phyloP scores from a whole-genome alignment of 2,888 invertebrate genomes.

The Dicycla oo region DNA sequence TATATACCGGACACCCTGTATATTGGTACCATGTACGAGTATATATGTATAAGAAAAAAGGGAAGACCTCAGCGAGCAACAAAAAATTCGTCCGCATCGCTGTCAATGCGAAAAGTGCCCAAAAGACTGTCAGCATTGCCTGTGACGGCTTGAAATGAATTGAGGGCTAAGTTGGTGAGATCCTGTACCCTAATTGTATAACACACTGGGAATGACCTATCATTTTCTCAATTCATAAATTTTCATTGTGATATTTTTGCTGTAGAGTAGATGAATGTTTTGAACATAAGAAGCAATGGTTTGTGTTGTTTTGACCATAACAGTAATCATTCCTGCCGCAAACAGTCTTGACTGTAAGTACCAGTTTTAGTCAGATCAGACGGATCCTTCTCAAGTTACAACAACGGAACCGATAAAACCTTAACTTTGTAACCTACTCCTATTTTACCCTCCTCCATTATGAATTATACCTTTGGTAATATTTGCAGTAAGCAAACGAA shows the following conservation, averaged over 20 bases:
- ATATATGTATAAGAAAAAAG: too few relatives aligned
- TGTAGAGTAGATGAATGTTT: background rate
- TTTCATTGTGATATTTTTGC: background rate
- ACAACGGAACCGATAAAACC: background rate
- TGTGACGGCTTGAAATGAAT: too few relatives aligned
- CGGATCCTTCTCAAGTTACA: background rate
- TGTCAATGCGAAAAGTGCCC: too few relatives aligned
- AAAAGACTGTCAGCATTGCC: too few relatives aligned
- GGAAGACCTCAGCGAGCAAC: too few relatives aligned
- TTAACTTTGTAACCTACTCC: background rate
- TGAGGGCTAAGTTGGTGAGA: background rate
- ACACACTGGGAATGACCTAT: background rate
- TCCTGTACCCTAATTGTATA: background rate
- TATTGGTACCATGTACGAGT: too few relatives aligned
- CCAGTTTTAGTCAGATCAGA: background rate
- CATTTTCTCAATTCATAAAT: background rate
- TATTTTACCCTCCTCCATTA: background rate
- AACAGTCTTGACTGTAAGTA: background rate
- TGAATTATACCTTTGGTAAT: constrained; percentile 10
- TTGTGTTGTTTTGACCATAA: background rate
- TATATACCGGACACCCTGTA: too few relatives aligned
- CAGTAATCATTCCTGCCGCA: background rate
- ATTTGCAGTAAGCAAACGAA: constrained; percentile 20
- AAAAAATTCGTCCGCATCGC: too few relatives aligned
- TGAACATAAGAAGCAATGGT: background rate